A percentile compares a stretch with the other conserved stretches of the same genome.
Conservation (phyloP, 2,113 vertebrate genomes). For the Pterophyllum scalare region DNA sequence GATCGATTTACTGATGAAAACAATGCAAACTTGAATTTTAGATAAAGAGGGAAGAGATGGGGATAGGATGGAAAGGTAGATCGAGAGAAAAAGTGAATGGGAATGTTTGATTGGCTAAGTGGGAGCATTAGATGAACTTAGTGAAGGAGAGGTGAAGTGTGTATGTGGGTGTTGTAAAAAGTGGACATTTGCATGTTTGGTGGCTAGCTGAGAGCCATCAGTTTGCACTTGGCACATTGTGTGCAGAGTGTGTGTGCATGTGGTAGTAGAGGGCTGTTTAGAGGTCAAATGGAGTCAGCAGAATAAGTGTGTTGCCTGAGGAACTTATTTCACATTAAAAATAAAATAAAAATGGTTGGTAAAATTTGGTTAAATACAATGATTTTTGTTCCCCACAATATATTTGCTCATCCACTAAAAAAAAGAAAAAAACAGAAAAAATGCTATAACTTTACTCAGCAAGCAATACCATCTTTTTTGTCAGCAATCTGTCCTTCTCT, state of each 20-base stretch:
- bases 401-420: no score
- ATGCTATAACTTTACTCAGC: neutral
- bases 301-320: neutral
- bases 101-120: conserved; percentile 16
- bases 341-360: no score
- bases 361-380: no score
- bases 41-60: neutral
- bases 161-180: conserved; percentile 8
- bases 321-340: neutral
- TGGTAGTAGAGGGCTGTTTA: neutral
- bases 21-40: neutral
- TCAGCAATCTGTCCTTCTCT: no score
- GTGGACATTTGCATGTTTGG: conserved; percentile 18
- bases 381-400: no score
- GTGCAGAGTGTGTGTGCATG: conserved; percentile 13
- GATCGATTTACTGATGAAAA: neutral
- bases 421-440: neutral
- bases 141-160: conserved; percentile 25
- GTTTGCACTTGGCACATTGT: conserved; percentile 47
- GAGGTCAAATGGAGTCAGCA: conserved; percentile 12
- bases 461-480: no score
- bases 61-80: neutral
- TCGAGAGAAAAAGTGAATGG: neutral
- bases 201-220: conserved; percentile 37
- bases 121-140: conserved; percentile 3